Evolutionary conservation across 92 coral and sea anemone species (phyloP), one percentile per base, ranked within the genome.

Genomic region (Zoanthus solanderi): DNA sequence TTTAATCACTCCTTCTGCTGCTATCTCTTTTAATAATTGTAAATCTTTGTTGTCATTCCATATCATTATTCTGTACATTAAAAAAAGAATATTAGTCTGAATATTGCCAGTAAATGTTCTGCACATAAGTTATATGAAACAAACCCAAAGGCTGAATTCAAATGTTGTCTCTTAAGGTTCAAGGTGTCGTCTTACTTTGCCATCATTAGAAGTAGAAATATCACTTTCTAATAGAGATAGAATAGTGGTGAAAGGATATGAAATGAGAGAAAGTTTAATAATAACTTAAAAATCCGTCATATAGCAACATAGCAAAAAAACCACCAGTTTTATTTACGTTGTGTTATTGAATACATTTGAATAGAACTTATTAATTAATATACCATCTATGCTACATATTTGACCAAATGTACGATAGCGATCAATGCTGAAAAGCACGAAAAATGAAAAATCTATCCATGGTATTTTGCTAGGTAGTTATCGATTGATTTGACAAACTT

Each of bases 21-120:
- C 88, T 42, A 92, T 73, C 46, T 90, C 90, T 69, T 84, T 86
- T 66, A 92, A 78, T 65, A 92, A 75, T 48, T 56, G 71, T 34
- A 92, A 73, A 57, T 86, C 92, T 83, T 85, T 92, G 65, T 32
- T 54, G 61, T 92, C 90, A 79, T 80, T 72, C 94, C 92, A 92
- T 30, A 89, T 88, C 94, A 92, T 92, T 84, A 66, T 83, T 83
- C 60, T 83, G 69, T n/a, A 61, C 69, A 61, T 61, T 61, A 61
- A 61, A 61, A 65, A 45, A 83, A 56, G 44, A 79, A 79, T 79
- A 79, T 61, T 81, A 81, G 71, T 50, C 67, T 56, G 46, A 57
- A 57, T 50, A 81, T 81, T 81, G 71, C 71, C 75, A 61, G 66
- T 81, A 56, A 79, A 79, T 60, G 69, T 61, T 61, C 69, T 61